A percentile compares a stretch with the other conserved stretches of the same genome.
These are phyloP conservation scores for Harpalus rufipes DNA, from an alignment of 2,888 invertebrate species.

Conservation along the genomic window DNA sequence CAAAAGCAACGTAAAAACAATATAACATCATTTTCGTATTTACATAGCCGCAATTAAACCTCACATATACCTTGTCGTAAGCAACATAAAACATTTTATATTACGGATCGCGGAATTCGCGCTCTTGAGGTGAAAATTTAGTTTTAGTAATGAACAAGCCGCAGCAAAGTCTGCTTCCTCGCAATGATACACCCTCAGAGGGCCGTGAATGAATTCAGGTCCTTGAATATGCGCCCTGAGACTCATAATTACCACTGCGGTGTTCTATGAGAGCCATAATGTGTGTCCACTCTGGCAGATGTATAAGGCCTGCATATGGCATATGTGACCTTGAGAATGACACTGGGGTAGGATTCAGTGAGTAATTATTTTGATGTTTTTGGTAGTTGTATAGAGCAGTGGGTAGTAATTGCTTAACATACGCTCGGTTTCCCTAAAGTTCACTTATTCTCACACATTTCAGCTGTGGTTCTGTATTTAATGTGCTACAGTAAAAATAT, in stretches of 20 bases:
- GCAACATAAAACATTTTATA: constrained; percentile 36
- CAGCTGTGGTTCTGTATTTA: too few relatives aligned
- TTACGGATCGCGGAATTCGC: neutral
- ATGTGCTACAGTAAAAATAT: too few relatives aligned
- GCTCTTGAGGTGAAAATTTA: constrained; percentile 15
- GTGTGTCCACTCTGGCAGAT: constrained; percentile 38
- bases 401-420: neutral
- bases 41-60: neutral
- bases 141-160: constrained; percentile 31
- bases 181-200: constrained; percentile 24
- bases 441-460: too few relatives aligned
- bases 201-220: constrained; percentile 29
- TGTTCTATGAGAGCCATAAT: constrained; percentile 19
- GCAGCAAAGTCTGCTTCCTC: constrained; percentile 18
- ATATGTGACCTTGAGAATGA: constrained; percentile 12
- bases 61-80: constrained; percentile 9
- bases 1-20: neutral
- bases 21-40: constrained; percentile 8
- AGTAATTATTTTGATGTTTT: constrained; percentile 4
- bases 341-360: constrained; percentile 7
- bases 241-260: constrained; percentile 35
- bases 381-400: neutral
- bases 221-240: constrained; percentile 33
- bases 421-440: neutral
- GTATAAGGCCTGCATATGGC: constrained; percentile 39